Evolutionary conservation across 2,113 vertebrate genomes (phyloP), one percentile per base, ranked within the genome.

Genomic region (Chaetodon trifascialis): DNA sequence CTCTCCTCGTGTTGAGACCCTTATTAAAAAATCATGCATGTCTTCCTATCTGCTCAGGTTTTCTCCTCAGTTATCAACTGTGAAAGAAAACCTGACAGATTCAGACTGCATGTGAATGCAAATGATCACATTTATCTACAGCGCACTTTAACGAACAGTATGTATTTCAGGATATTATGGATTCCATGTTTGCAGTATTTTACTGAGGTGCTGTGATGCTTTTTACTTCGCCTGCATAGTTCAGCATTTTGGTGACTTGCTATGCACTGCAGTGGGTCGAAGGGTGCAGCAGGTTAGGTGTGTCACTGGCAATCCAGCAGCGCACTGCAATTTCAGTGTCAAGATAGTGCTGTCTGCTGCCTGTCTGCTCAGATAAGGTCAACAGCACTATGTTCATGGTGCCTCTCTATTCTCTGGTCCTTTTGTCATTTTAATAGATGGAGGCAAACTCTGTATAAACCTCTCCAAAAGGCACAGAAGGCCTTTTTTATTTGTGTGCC

Each of bases 1-100:
- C 21, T 56, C 46, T 49, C 30, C 67, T 66, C 62, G 52, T 79
- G 76, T 80, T 82, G 55, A 85, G 52, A 56, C 63, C 44, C 42
- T 75, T 60, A 62, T 73, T 70, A 78, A 90, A 82, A 88, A 30
- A 30, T 75, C 52, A 69, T 36, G 25, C 25, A 49, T 5, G 19
- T 44, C 74, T 66, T 80, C 47, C 74, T 52, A 36, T 82, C 64
- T 69, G 60, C 56, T 64, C 12, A 42, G 30, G 23, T 25, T 52
- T 52, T 11, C 51, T 52, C 2, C 19, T 7, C 47, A 51, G 47
- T 51, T 51, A 66, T 73, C 23, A 68, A 71, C 34, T 7, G 4
- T 51, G 11, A 42, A 19, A 40, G 54, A 30, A 34, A 15, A 64
- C 12, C 19, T 63, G 77, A 87, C 72, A 80, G 69, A 85, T 63